A percentile compares a stretch with the other conserved stretches of the same genome.
Evolutionary conservation across 2,113 vertebrate genomes (phyloP).

Genomic region (Corythaeola cristata): DNA sequence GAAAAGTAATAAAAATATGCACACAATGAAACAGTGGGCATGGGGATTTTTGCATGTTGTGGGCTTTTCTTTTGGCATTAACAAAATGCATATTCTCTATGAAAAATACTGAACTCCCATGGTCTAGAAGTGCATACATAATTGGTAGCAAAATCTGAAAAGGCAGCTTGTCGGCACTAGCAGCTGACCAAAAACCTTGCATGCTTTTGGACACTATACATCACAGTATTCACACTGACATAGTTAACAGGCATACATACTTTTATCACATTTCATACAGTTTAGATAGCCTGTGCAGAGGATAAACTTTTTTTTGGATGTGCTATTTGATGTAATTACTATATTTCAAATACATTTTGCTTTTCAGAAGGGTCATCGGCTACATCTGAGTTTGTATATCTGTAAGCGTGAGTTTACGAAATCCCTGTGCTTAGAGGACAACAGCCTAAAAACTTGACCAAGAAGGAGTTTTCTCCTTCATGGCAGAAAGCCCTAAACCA

Average conservation of each 20-base stretch:
- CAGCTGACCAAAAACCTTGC: neutral
- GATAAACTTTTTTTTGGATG: neutral
- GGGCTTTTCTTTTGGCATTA: neutral
- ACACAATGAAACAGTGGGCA: accelerated
- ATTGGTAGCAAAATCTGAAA: neutral
- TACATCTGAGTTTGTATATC: neutral
- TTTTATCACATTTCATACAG: neutral
- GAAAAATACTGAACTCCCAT: neutral
- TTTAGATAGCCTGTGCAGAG: neutral
- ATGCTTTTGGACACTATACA: neutral
- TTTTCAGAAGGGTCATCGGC: neutral
- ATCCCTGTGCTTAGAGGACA: neutral
- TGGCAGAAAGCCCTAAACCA: neutral
- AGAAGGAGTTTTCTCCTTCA: neutral
- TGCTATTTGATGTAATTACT: neutral
- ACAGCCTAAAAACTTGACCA: neutral
- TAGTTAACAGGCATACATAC: neutral
- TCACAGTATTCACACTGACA: neutral
- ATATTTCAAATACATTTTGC: neutral
- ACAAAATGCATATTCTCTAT: neutral
- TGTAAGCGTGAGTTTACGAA: neutral
- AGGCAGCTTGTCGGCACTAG: neutral
- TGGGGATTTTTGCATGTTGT: accelerated
- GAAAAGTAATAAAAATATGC: neutral
- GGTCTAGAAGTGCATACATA: neutral